Conservation (phyloP, 2,888 invertebrate species). For the Drosophila mettleri region DNA sequence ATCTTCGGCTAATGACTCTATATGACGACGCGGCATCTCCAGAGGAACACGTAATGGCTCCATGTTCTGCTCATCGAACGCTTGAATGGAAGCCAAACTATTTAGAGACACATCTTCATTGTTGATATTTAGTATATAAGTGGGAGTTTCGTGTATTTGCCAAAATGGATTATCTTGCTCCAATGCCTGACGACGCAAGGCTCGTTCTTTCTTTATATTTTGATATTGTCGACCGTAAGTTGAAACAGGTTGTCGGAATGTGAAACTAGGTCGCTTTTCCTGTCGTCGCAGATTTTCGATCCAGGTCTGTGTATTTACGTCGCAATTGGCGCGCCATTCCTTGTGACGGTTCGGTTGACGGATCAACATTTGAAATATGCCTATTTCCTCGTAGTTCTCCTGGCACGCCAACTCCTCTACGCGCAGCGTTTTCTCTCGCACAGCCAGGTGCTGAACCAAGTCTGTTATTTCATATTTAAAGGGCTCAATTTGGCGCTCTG, state of each 20-base stretch:
- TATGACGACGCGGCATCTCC: constrained; percentile 67
- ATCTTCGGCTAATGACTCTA: constrained; percentile 38
- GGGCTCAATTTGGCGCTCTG: constrained; percentile 69
- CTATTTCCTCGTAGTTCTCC: constrained; percentile 53
- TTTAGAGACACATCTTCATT: constrained; percentile 40
- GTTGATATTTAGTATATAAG: constrained; percentile 36
- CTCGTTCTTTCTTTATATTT: constrained; percentile 17
- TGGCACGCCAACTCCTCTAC: constrained; percentile 65
- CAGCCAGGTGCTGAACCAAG: constrained; percentile 57
- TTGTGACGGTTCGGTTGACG: neutral
- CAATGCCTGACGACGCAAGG: constrained; percentile 16
- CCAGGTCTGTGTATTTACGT: constrained; percentile 73
- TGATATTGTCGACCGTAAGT: constrained; percentile 46
- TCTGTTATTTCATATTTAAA: constrained; percentile 70
- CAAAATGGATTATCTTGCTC: constrained; percentile 52
- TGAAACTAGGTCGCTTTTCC: constrained; percentile 44
- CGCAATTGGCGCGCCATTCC: constrained; percentile 64
- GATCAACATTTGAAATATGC: constrained; percentile 59
- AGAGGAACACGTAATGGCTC: constrained; percentile 67
- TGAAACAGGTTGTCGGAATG: constrained; percentile 44
- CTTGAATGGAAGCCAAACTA: constrained; percentile 62
- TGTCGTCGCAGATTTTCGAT: constrained; percentile 39
- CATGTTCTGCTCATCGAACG: constrained; percentile 77
- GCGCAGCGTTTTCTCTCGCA: constrained; percentile 48
- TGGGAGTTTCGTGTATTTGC: constrained; percentile 29